Percentiles rank a stretch among this genome's conserved stretches.
phyloP scores from a whole-genome alignment of 2,113 vertebrate species.

The Chlorocebus sabaeus region DNA sequence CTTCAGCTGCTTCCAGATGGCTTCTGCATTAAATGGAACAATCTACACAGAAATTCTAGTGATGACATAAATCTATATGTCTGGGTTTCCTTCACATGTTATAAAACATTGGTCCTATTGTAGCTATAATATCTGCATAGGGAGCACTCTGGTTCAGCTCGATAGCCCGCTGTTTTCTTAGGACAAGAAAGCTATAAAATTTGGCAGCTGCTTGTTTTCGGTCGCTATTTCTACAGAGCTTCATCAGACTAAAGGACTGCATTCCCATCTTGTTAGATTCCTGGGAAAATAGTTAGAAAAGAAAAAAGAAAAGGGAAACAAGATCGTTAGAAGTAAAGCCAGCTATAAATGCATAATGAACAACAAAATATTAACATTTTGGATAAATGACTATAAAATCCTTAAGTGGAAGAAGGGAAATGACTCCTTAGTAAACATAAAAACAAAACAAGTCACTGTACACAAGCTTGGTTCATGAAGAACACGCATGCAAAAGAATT shows the following conservation, averaged over 20 bases:
- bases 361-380: constrained; percentile 18
- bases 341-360: background rate
- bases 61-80: background rate
- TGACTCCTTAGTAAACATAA: background rate
- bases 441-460: background rate
- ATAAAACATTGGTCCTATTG: constrained; percentile 81
- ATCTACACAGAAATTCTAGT: background rate
- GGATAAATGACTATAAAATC: constrained; percentile 30
- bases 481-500: constrained; percentile 44
- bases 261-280: constrained; percentile 71
- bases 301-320: background rate
- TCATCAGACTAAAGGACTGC: constrained; percentile 78
- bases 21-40: background rate
- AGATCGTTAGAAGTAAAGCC: constrained; percentile 24
- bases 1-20: background rate
- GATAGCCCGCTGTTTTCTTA: constrained; percentile 87
- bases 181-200: constrained; percentile 84
- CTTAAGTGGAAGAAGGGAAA: constrained; percentile 38
- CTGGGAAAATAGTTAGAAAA: constrained; percentile 68
- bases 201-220: constrained; percentile 78
- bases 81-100: constrained; percentile 19
- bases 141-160: constrained; percentile 85
- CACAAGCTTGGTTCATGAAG: background rate
- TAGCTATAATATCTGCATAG: constrained; percentile 88
- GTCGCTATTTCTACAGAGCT: constrained; percentile 76